Evolutionary conservation across 1,140 invertebrate species (phyloP).

Genomic region (Drosophila nigromelanica): DNA sequence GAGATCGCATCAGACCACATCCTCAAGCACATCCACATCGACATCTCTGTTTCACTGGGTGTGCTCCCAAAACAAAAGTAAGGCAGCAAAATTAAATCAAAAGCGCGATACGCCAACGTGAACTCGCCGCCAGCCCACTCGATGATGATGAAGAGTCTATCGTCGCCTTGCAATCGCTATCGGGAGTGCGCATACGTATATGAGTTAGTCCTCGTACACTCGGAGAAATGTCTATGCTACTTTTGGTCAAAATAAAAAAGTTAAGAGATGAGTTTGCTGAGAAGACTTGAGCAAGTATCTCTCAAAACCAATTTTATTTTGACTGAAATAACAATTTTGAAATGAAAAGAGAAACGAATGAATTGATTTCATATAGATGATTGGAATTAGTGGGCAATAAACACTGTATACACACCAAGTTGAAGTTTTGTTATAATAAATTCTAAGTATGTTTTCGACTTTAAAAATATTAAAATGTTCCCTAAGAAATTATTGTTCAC

Average conservation of each 20-base stretch:
- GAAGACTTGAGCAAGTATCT: no score
- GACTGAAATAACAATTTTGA: no score
- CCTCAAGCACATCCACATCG: conserved; percentile 53
- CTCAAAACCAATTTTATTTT: no score
- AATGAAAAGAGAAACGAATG: no score
- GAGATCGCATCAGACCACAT: conserved; percentile 73
- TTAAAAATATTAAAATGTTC: no score
- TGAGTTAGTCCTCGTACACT: conserved; percentile 18
- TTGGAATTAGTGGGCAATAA: no score
- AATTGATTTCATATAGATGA: no score
- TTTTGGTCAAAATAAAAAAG: neutral
- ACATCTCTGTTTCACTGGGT: conserved; percentile 65
- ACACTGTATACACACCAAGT: no score
- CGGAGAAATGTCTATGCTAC: neutral
- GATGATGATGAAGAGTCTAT: conserved; percentile 69
- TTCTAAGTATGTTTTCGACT: no score
- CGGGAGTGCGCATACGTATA: conserved; percentile 18
- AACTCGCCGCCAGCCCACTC: conserved; percentile 54
- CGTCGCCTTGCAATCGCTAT: conserved; percentile 49
- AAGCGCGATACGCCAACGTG: conserved; percentile 77
- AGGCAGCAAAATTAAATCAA: conserved; percentile 76
- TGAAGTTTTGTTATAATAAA: no score
- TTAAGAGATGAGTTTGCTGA: no score
- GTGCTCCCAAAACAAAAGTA: conserved; percentile 48
- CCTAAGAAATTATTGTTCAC: no score